Base-by-base conservation (phyloP, 2,888 invertebrate genomes). In the Andrena hattorfiana region DNA sequence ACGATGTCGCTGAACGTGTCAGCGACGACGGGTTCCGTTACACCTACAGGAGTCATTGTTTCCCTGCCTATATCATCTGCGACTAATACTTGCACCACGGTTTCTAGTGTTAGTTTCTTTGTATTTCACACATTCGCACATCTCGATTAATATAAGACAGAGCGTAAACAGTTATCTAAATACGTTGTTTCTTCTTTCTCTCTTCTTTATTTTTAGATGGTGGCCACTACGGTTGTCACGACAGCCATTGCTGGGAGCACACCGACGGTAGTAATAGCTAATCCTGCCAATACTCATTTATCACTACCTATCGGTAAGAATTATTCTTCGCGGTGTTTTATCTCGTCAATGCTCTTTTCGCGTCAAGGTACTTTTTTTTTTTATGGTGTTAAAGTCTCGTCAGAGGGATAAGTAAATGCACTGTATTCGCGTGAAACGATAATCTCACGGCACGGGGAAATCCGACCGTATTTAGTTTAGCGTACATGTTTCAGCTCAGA, bases 1-100 rank as follows among this genome's bases (percentile, higher is more conserved):
- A 97, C 98, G 68, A 94, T 97, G 90, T 97, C 97, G 56, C 94
- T 97, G 81, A 97, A 96, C 89, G 96, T 96, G 84, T 96, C 97
- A 54, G 96, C 97, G 48, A 96, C 97, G 49, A 92, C 95, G 77
- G 94, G 94, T 83, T 93, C 94, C 67, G 94, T 94, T 75, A 93
- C 93, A 64, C 94, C 95, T 77, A 94, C 95, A 62, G 96, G 96
- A 66, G 95, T 97, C 77, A 94, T 97, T 77, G 97, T 97, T 76
- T 96, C 97, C 59, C 96, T 96, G 83, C 96, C 97, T 77, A 95
- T 95, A 83, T 94, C 94, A 77, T 93, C 94, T 71, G 93, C 92
- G 32, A 94, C 94, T 49, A 94, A 93, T 90, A 94, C 94, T 64
- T 93, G 93, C 87, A 94, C 94, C 56, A 94, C 94, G 71, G 94